Conservation (phyloP, 1,140 invertebrate genomes). For the Brachystomella parvula region DNA sequence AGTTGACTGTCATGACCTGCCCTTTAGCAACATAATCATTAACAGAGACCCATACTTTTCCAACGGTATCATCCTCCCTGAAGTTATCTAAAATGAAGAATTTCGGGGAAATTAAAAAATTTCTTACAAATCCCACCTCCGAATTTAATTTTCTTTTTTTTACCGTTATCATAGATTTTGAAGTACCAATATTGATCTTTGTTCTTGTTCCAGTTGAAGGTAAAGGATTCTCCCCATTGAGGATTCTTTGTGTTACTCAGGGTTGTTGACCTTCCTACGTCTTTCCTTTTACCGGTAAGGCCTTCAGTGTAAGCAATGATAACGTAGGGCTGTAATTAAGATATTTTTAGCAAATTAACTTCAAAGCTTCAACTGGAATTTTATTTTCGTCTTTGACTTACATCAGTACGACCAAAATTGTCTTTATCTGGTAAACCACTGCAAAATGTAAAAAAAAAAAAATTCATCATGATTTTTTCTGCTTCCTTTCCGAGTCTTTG, state of each 20-base stretch:
- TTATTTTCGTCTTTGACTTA: background rate
- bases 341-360: background rate
- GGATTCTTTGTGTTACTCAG: slow-evolving; percentile 25
- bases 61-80: slow-evolving; percentile 33
- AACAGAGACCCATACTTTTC: slow-evolving; percentile 30
- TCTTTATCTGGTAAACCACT: slow-evolving; percentile 10
- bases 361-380: background rate
- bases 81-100: slow-evolving; percentile 20
- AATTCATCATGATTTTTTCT: too few species aligned
- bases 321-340: slow-evolving; percentile 16
- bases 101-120: background rate
- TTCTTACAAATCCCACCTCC: background rate
- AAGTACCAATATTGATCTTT: slow-evolving; percentile 21
- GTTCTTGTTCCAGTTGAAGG: slow-evolving; percentile 29
- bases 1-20: slow-evolving; percentile 27
- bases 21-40: slow-evolving; percentile 32
- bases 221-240: slow-evolving; percentile 30
- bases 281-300: slow-evolving; percentile 6
- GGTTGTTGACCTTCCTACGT: slow-evolving; percentile 21
- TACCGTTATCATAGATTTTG: slow-evolving; percentile 1
- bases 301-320: slow-evolving; percentile 27
- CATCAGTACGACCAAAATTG: background rate
- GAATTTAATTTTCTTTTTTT: too few species aligned
- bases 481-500: too few species aligned
- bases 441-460: background rate